Base-by-base conservation (phyloP, 2,113 vertebrate species). In the Macrotis lagotis region DNA sequence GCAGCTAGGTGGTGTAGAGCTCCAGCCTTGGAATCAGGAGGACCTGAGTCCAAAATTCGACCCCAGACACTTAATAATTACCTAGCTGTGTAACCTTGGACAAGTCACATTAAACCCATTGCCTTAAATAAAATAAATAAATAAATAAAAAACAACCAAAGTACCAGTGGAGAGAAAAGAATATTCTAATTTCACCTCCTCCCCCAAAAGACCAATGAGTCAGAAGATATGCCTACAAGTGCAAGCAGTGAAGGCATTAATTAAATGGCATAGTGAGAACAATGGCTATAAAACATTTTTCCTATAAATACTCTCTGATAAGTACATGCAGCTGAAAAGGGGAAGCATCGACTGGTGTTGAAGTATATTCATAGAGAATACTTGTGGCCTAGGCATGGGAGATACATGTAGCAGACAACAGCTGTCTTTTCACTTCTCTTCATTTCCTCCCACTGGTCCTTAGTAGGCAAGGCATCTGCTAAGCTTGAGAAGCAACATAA, bases 401-500 rank as follows among this genome's bases (percentile, higher is more conserved):
- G n/a, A n/a, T n/a, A n/a, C n/a, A n/a, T n/a, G n/a, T n/a, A n/a
- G n/a, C n/a, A n/a, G n/a, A n/a, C n/a, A n/a, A n/a, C n/a, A n/a
- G n/a, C n/a, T 31, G 28, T 37, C 55, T 66, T 66, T 66, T 11
- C 28, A 66, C 31, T 66, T 66, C 10, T 74, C 59, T 74, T 74
- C 16, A 74, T 74, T 37, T n/a, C 37, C 31, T 74, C 14, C 59
- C 37, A 37, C 59, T 74, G 37, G 11, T 66, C 55, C 37, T 74
- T n/a, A 16, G 3, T 74, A n/a, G 14, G 31, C 59, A 74, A 16
- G 37, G 37, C 37, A 74, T n/a, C 59, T n/a, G 59, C 12, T n/a
- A 74, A 37, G 59, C 59, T 74, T n/a, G 37, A n/a, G 37, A 74
- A 74, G 31, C 59, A 74, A n/a, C n/a, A n/a, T 90, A 96, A 50